A percentile compares a stretch with the other conserved stretches of the same genome.
Conservation (phyloP, 2,797 vertebrate genomes). For the Lateolabrax maculatus region DNA sequence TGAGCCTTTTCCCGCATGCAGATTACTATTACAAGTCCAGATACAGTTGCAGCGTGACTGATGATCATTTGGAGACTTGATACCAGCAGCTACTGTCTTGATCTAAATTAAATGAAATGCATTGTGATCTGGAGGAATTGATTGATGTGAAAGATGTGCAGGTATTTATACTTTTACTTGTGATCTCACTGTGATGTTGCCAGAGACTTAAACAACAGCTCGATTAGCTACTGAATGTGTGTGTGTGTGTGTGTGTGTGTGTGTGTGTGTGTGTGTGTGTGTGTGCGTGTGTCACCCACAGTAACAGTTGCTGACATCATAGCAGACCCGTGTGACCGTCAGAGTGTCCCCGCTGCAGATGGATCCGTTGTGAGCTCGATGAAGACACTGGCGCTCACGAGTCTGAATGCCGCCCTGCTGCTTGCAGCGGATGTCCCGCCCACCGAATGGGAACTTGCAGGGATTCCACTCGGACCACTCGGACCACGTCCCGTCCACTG, state of each 20-base stretch:
- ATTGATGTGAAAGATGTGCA: no score
- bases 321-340: conserved; percentile 44
- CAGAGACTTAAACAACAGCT: no score
- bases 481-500: conserved; percentile 72
- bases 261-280: no score
- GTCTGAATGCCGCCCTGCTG: conserved; percentile 17
- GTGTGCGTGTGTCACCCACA: no score
- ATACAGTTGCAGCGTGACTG: conserved; percentile 31
- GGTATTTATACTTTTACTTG: no score
- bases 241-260: no score
- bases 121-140: no score
- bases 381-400: conserved; percentile 10
- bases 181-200: no score
- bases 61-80: conserved; percentile 27
- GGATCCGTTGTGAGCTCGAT: conserved; percentile 46
- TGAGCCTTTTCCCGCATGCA: conserved; percentile 28
- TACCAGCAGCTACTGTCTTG: conserved; percentile 12
- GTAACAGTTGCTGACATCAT: conserved; percentile 34
- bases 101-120: no score
- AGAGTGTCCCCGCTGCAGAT: conserved; percentile 25
- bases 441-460: neutral
- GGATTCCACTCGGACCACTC: conserved; percentile 46
- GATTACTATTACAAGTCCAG: conserved; percentile 36
- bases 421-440: conserved; percentile 7
- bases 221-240: no score